Evolutionary conservation across 2,888 invertebrate species (phyloP).

Genomic region (Melinaea menophilus): DNA sequence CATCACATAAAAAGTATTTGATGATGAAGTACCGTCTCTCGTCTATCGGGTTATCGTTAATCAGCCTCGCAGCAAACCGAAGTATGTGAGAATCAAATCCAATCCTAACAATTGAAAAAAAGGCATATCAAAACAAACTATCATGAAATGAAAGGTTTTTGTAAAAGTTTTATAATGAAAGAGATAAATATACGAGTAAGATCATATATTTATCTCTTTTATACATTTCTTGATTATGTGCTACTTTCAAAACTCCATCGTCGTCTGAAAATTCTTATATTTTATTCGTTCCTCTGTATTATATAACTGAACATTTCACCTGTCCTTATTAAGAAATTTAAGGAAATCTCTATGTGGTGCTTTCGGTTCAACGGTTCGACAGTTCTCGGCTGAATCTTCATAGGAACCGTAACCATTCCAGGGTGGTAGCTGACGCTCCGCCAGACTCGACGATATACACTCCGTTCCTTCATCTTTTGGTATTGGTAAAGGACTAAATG

Average conservation of each 20-base stretch:
- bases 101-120: conserved; percentile 66
- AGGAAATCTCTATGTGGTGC: conserved; percentile 86
- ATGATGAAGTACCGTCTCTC: conserved; percentile 86
- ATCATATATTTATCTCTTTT: too few relatives aligned
- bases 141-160: conserved; percentile 4
- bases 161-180: too few relatives aligned
- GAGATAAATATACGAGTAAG: too few relatives aligned
- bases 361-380: conserved; percentile 87
- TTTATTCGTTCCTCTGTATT: not conserved
- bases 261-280: too few relatives aligned
- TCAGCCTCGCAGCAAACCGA: conserved; percentile 87
- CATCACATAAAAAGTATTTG: conserved; percentile 88
- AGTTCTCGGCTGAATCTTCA: conserved; percentile 93
- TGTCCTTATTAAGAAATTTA: conserved; percentile 88
- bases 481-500: conserved; percentile 79
- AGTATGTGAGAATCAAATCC: conserved; percentile 87
- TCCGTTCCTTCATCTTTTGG: conserved; percentile 60
- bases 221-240: too few relatives aligned
- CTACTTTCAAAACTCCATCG: too few relatives aligned
- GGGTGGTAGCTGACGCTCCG: conserved; percentile 82
- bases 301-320: conserved; percentile 53
- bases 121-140: not conserved
- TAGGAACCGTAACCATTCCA: conserved; percentile 95
- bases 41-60: conserved; percentile 83
- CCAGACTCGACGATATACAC: conserved; percentile 47